Evolutionary conservation across 2,113 vertebrate species (phyloP), one percentile per base, ranked within the genome.

Genomic region (Barnardius zonarius): DNA sequence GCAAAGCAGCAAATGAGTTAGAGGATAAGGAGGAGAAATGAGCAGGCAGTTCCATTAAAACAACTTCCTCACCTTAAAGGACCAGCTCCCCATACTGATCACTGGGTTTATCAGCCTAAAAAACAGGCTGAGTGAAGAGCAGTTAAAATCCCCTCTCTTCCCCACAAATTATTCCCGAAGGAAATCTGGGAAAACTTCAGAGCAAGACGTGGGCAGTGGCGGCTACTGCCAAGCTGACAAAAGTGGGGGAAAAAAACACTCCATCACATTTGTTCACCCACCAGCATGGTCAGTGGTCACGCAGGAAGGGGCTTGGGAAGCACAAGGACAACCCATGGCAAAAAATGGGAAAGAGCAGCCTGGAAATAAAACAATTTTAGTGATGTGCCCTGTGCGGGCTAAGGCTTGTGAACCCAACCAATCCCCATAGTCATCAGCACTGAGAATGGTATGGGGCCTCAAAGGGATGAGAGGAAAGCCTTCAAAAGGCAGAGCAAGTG

Each of bases 391-490:
- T 19, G 10, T 4, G 15, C 35, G 13, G 19, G 39, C 51, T 8
- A 25, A 72, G 10, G 41, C 20, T 54, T 30, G 9, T 3, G 11
- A 91, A 9, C 14, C 19, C 23, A 18, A 7, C 5, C 54, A 61
- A 2, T 48, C 7, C 39, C 28, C 24, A 15, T 4, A 27, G 86
- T 61, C 3, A 4, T 7, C 49, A 83, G 78, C 67, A 5, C 75
- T 54, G 46, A 43, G 69, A 48, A 37, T 0, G 0, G 4, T 11
- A 27, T 62, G 52, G 22, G 15, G 35, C 23, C 39, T 48, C 19
- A 23, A 52, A 70, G 35, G 7, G 57, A n/a, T 33, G 20, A 28
- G 18, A 85, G 25, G 14, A 49, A 86, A 84, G 3, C 17, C 59
- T 64, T 20, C 17, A 62, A 77, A 85, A 63, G 25, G 31, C 59